Base-by-base conservation (phyloP, 2,797 vertebrate genomes). In the Tragopan temminckii region DNA sequence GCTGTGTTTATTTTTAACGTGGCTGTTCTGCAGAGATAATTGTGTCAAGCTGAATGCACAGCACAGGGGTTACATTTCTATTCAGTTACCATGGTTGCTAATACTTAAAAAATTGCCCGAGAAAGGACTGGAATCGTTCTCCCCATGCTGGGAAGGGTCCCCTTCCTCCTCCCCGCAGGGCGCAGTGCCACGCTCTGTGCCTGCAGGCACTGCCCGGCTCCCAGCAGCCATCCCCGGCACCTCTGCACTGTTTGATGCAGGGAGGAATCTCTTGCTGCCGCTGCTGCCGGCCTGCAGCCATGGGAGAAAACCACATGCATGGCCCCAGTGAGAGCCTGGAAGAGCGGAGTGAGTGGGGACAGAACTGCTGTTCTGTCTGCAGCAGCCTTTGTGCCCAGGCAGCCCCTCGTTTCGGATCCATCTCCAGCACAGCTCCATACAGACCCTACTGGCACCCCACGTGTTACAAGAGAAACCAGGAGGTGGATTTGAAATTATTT, bases 1-100 rank as follows among this genome's bases (percentile, higher is more conserved):
- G 86, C 36, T 31, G 11, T 85, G 78, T 90, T 96, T 96, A 81
- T 96, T 96, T 94, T 86, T 85, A 94, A 80, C 70, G 6, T 9
- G 48, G 74, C 70, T 82, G 93, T 43, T 58, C 75, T 72, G 72
- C 86, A 76, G 61, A 92, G 87, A 96, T 90, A 78, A 97, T 95
- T 95, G 95, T 97, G 95, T 81, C 86, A 78, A 87, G 88, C 96
- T 59, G 76, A 85, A 92, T 58, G 96, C 92, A 63, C 48, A 40
- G 69, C 45, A 6, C 84, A 24, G 45, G 21, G 94, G 91, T 62
- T 95, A 66, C 94, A 48, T 78, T 95, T 70, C 94, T 92, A 52
- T 96, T 85, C 80, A 93, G 97, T 97, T 96, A 66, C 97, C 93
- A 97, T 97, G 97, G 97, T 96, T 97, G 96, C 97, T 84, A 76